phyloP scores from a whole-genome alignment of 2,113 vertebrate genomes.

The Xenopus laevis region DNA sequence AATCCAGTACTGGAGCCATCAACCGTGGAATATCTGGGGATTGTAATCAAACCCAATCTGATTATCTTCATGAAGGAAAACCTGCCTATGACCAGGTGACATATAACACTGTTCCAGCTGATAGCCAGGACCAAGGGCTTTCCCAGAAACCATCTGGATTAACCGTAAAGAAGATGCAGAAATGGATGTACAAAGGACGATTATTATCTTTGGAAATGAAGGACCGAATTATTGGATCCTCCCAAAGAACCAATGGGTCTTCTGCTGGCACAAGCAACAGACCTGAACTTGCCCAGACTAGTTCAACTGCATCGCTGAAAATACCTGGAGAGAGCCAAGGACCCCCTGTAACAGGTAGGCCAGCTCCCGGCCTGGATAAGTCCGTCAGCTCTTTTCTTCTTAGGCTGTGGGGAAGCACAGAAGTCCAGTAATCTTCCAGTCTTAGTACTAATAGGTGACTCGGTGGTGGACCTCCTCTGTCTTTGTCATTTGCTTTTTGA shows the following conservation, averaged over 20 bases:
- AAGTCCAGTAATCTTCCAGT: constrained; percentile 38
- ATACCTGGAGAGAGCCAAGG: constrained; percentile 51
- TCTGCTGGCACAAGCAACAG: constrained; percentile 34
- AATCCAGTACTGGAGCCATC: background rate
- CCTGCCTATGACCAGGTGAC: background rate
- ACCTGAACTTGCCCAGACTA: constrained; percentile 16
- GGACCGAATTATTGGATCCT: constrained; percentile 70
- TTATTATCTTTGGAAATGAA: constrained; percentile 81
- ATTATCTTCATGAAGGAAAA: background rate
- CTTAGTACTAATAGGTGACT: constrained; percentile 56
- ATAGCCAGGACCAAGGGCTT: constrained; percentile 37
- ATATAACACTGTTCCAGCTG: background rate
- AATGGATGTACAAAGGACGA: constrained; percentile 88
- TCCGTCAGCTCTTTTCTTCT: background rate
- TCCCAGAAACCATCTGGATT: constrained; percentile 69
- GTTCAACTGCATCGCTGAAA: constrained; percentile 50
- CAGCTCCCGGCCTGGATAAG: constrained; percentile 20
- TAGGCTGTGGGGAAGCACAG: background rate
- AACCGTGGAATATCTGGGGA: background rate
- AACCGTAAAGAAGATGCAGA: constrained; percentile 88
- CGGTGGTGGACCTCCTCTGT: constrained; percentile 54
- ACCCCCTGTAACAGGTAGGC: constrained; percentile 75
- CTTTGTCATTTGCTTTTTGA: too few species aligned
- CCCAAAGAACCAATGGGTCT: constrained; percentile 48
- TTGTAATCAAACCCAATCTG: background rate